Evolutionary conservation across 2,888 invertebrate species (phyloP), one percentile per base, ranked within the genome.

Genomic region (Siphlonurus alternatus): DNA sequence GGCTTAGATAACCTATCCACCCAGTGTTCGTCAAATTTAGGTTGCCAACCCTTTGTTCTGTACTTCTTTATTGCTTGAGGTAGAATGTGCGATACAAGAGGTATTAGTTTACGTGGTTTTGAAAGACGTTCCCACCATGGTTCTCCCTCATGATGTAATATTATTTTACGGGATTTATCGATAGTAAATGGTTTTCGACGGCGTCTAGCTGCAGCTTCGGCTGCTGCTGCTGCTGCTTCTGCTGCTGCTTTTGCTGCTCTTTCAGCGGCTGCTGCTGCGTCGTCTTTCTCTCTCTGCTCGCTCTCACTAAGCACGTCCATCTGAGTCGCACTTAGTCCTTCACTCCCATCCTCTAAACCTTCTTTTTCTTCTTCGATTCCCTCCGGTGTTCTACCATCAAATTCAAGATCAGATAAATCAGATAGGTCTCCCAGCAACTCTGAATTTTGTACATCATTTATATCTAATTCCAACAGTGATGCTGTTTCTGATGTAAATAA

Each of bases 151-250:
- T 5, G 38, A 15, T 15, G 38, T 10, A 38, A n/a, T n/a, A n/a
- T n/a, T n/a, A n/a, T n/a, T n/a, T n/a, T n/a, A n/a, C n/a, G n/a
- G n/a, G n/a, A n/a, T n/a, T n/a, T n/a, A n/a, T n/a, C n/a, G n/a
- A n/a, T n/a, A n/a, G n/a, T n/a, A n/a, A n/a, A n/a, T n/a, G n/a
- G n/a, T n/a, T n/a, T n/a, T n/a, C n/a, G n/a, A n/a, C n/a, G 62
- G 66, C 68, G 65, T 67, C 70, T 68, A 66, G 67, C 66, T 19
- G 63, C 25, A 62, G 60, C 38, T 64, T 67, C 23, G 63, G 25
- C 60, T 56, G 25, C 61, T 24, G 54, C 25, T 62, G 56, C 38
- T 67, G 63, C n/a, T 25, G 19, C 24, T 38, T 23, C 25, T 15
- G 3, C 53, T 60, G 1, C 19, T 59, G 18, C 19, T 23, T 18